Evolutionary conservation across 2,888 invertebrate species (phyloP).

Genomic region (Volucella inanis): DNA sequence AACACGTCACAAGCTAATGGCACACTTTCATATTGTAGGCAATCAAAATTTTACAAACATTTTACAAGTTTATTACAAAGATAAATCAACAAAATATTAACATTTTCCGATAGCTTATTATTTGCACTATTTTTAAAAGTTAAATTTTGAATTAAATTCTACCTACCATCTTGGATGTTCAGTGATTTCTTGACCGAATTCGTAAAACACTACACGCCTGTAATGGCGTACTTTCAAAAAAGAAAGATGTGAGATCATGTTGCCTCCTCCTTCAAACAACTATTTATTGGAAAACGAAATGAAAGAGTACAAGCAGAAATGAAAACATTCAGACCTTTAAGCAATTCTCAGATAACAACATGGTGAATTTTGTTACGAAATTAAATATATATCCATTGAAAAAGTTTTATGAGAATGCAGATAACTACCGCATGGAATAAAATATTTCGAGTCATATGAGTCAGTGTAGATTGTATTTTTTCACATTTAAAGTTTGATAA

Average conservation of each 20-base stretch:
- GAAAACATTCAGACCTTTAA: constrained; percentile 28
- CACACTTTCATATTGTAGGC: constrained; percentile 82
- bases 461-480: too few species aligned
- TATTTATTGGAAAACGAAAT: constrained; percentile 58
- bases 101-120: not conserved
- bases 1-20: constrained; percentile 67
- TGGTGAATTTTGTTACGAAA: constrained; percentile 6
- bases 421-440: too few species aligned
- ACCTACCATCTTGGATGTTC: constrained; percentile 85
- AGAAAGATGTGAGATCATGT: constrained; percentile 83
- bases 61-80: not conserved
- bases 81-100: constrained; percentile 33
- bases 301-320: constrained; percentile 35
- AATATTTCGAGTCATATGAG: too few species aligned
- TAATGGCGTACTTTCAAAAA: constrained; percentile 94
- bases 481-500: too few species aligned
- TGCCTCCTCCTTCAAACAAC: constrained; percentile 44
- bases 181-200: constrained; percentile 88
- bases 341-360: not conserved
- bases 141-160: constrained; percentile 77
- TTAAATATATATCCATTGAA: too few species aligned
- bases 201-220: constrained; percentile 91
- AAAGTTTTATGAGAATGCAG: too few species aligned
- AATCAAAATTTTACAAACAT: constrained; percentile 83
- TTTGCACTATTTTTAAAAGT: constrained; percentile 54